These are phyloP conservation scores for Eristalis intricaria DNA, from an alignment of 2,888 invertebrate species.

Conservation along the genomic window DNA sequence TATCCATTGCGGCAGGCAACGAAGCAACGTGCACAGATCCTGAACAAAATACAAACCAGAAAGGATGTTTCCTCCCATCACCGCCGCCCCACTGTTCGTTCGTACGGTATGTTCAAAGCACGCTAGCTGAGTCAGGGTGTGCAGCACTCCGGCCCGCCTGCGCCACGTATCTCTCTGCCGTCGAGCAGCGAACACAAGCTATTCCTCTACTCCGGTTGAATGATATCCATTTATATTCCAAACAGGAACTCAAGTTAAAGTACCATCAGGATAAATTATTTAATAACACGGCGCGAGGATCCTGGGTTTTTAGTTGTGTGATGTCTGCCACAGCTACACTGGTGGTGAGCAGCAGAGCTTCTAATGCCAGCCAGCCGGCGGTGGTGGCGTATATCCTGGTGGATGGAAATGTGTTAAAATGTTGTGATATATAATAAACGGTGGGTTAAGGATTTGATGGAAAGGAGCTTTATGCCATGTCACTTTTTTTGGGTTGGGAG, in stretches of 20 bases:
- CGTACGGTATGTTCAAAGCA: no score
- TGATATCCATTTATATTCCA: slow-evolving; percentile 71
- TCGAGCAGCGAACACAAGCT: slow-evolving; percentile 4
- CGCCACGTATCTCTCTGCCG: not conserved
- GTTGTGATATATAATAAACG: slow-evolving; percentile 59
- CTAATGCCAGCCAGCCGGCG: not conserved
- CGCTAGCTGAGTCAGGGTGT: not conserved
- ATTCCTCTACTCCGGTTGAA: slow-evolving; percentile 19
- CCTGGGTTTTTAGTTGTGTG: slow-evolving; percentile 45
- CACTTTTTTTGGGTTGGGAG: not conserved
- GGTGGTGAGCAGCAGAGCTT: slow-evolving; percentile 5
- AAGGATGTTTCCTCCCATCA: slow-evolving; percentile 21
- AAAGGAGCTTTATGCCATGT: not conserved
- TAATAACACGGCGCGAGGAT: slow-evolving; percentile 71
- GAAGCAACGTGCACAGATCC: slow-evolving; percentile 14
- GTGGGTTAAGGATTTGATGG: not conserved
- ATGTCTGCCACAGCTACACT: slow-evolving; percentile 39
- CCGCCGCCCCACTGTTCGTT: no score
- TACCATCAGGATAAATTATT: slow-evolving; percentile 72
- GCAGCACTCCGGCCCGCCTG: not conserved
- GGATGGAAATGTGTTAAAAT: slow-evolving; percentile 67
- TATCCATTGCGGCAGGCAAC: slow-evolving; percentile 66
- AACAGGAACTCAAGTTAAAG: slow-evolving; percentile 72
- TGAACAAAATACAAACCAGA: slow-evolving; percentile 41
- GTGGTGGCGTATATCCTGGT: slow-evolving; percentile 28